phyloP scores from a whole-genome alignment of 2,113 vertebrate genomes.

The Chelonoidis abingdonii region DNA sequence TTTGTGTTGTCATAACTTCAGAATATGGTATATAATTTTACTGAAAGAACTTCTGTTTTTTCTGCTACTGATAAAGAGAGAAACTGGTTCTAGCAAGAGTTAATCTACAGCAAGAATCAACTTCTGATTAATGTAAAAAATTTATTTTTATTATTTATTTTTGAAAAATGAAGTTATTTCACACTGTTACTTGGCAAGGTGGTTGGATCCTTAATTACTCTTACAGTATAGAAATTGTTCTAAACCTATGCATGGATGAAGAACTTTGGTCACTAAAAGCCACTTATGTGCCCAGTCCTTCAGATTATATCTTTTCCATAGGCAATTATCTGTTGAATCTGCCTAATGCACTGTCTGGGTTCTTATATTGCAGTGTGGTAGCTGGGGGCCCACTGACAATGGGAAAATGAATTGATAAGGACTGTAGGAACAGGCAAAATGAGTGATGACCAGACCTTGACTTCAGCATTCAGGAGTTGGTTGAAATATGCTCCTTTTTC shows the following conservation, averaged over 20 bases:
- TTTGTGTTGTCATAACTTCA: conserved; percentile 33
- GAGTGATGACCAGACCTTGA: background rate
- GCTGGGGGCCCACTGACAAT: background rate
- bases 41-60: background rate
- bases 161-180: background rate
- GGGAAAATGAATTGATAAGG: background rate
- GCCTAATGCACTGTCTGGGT: background rate
- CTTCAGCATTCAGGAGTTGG: background rate
- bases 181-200: background rate
- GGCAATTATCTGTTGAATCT: background rate
- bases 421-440: background rate
- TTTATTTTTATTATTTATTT: background rate
- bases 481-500: conserved; percentile 9
- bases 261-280: background rate
- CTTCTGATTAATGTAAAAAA: background rate
- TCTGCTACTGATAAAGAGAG: background rate
- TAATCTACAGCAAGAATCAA: background rate
- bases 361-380: background rate
- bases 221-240: background rate
- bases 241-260: background rate
- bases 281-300: background rate
- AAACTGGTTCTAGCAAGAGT: conserved; percentile 1
- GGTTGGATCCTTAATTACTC: background rate
- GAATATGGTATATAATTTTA: background rate
- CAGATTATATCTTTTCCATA: background rate